Evolutionary conservation across 2,113 vertebrate genomes (phyloP).

Genomic region (Tylochromis polylepis): DNA sequence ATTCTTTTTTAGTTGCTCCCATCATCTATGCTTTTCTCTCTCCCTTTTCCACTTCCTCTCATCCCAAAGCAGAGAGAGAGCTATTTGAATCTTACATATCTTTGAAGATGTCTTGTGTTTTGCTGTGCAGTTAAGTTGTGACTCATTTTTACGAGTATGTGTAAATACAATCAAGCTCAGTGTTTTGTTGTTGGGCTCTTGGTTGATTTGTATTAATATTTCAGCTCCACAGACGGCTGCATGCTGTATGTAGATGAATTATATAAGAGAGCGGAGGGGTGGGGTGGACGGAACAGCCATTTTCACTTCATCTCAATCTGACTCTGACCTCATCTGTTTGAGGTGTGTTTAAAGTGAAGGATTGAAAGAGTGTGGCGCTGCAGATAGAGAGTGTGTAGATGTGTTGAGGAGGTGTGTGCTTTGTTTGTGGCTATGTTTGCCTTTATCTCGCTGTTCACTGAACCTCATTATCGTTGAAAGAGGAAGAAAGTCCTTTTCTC

Average conservation of each 20-base stretch:
- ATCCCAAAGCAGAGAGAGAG: constrained; percentile 1
- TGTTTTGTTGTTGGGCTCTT: constrained; percentile 8
- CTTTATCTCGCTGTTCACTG: background rate
- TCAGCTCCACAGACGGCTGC: constrained; percentile 43
- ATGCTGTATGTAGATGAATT: constrained; percentile 44
- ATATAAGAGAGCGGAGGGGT: constrained; percentile 39
- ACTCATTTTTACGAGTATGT: background rate
- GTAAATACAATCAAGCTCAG: background rate
- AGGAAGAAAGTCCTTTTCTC: background rate
- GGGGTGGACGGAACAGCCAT: constrained; percentile 24
- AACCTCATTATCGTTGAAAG: background rate
- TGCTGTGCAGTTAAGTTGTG: background rate
- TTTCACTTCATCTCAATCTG: constrained; percentile 50
- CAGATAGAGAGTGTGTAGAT: background rate
- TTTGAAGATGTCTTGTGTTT: background rate
- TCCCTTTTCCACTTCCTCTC: background rate
- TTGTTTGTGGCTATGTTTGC: background rate
- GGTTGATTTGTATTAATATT: constrained; percentile 63
- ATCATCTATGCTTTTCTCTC: background rate
- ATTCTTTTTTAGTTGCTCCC: background rate
- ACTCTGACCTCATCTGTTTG: constrained; percentile 2
- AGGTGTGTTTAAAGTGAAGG: constrained; percentile 11
- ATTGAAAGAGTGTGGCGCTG: background rate
- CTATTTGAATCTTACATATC: background rate
- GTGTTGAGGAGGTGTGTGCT: background rate